Evolutionary conservation across 37 sponge, comb jelly and placozoan genomes (phyloP).

Genomic region (Cliona cf. orientalis): DNA sequence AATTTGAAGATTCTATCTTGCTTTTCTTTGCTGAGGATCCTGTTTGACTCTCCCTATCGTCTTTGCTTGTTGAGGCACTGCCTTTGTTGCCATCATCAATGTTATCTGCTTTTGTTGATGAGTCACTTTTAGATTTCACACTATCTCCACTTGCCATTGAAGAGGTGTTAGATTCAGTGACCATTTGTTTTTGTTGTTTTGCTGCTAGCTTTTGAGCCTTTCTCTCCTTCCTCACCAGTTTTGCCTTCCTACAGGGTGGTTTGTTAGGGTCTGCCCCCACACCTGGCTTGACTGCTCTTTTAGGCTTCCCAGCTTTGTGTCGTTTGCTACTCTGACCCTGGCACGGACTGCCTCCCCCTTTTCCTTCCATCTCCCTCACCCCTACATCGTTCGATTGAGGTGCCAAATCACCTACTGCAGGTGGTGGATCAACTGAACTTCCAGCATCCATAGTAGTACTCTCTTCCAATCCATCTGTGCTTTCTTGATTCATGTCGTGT

Average conservation of each 20-base stretch:
- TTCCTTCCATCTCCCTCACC: neutral
- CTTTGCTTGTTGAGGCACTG: neutral
- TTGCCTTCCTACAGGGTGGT: conserved; percentile 68
- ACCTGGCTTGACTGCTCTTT: conserved; percentile 46
- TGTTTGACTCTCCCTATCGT: neutral
- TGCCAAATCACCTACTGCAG: neutral
- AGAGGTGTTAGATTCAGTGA: neutral
- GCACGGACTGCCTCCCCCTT: neutral
- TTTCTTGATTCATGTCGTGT: neutral
- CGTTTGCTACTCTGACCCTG: neutral
- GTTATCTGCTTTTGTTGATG: neutral
- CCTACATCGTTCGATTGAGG: neutral
- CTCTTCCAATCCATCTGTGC: too few relatives aligned
- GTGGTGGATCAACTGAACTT: neutral
- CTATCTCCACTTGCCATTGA: neutral
- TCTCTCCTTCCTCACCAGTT: conserved; percentile 37
- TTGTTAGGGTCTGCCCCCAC: conserved; percentile 64
- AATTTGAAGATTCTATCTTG: neutral
- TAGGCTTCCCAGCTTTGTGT: neutral
- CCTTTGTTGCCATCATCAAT: too few relatives aligned
- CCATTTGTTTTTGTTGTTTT: neutral
- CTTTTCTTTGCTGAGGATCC: neutral
- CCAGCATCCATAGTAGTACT: too few relatives aligned
- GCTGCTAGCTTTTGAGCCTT: conserved; percentile 18
- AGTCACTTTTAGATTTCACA: neutral